A percentile compares a stretch with the other conserved stretches of the same genome.
Conservation (phyloP, 2,888 invertebrate species). For the Stramonita haemastoma region DNA sequence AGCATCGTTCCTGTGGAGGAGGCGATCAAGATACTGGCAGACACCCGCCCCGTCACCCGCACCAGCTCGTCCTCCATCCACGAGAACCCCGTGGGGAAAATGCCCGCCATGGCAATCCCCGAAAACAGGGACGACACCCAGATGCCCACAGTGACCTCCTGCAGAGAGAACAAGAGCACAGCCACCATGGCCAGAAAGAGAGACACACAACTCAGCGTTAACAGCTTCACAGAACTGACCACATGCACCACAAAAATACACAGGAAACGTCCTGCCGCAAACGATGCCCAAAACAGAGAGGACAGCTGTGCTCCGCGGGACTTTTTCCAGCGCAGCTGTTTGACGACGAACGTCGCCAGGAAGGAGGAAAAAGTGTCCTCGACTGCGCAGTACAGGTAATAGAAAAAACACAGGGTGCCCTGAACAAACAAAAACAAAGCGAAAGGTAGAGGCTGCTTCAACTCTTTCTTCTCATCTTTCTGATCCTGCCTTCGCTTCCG, state of each 20-base stretch:
- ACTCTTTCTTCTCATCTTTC: slow-evolving; percentile 33
- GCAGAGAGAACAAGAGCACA: slow-evolving; percentile 48
- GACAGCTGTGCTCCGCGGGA: slow-evolving; percentile 70
- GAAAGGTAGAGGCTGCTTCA: slow-evolving; percentile 43
- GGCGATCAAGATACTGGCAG: slow-evolving; percentile 74
- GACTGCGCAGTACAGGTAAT: slow-evolving; percentile 74
- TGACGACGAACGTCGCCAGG: slow-evolving; percentile 73
- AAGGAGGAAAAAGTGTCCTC: slow-evolving; percentile 76
- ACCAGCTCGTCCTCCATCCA: slow-evolving; percentile 76
- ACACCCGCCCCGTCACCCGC: slow-evolving; percentile 74
- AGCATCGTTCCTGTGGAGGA: slow-evolving; percentile 75
- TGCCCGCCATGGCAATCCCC: slow-evolving; percentile 75
- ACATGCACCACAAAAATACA: slow-evolving; percentile 74
- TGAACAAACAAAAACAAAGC: slow-evolving; percentile 63
- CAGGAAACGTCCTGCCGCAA: slow-evolving; percentile 73
- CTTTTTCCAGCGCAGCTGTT: slow-evolving; percentile 68
- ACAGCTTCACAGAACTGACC: slow-evolving; percentile 63
- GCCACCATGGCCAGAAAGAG: slow-evolving; percentile 56
- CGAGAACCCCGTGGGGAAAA: slow-evolving; percentile 76
- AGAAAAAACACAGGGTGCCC: slow-evolving; percentile 68
- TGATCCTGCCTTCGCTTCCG: slow-evolving; percentile 31
- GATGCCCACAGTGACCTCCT: slow-evolving; percentile 47
- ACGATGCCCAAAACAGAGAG: slow-evolving; percentile 77
- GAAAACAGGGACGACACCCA: slow-evolving; percentile 70
- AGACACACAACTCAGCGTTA: slow-evolving; percentile 34